These are phyloP conservation scores for Cheilosia scutellata DNA, from an alignment of 2,888 invertebrate species.

Conservation along the genomic window DNA sequence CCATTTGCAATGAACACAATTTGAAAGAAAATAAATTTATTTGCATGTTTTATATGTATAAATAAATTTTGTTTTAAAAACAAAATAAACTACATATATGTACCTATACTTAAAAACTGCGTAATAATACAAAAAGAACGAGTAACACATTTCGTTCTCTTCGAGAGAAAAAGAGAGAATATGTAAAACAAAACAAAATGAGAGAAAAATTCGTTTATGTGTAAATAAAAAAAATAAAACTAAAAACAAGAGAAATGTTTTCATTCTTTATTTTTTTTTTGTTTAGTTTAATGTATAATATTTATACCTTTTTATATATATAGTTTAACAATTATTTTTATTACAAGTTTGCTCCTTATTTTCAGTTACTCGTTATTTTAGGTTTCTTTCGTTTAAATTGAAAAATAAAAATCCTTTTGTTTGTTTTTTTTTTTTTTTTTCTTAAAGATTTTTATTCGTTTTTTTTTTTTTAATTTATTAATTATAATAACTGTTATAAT, in stretches of 20 bases:
- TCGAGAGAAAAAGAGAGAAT: conserved; percentile 2
- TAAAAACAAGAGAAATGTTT: conserved; percentile 53
- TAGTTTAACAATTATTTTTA: conserved; percentile 74
- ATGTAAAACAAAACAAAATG: neutral
- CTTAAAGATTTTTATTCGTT: conserved; percentile 56
- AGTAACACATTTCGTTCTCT: neutral
- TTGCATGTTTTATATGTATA: neutral
- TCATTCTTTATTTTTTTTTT: conserved; percentile 18
- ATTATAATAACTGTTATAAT: conserved; percentile 73
- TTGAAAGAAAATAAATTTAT: conserved; percentile 19
- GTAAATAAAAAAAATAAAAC: conserved; percentile 16
- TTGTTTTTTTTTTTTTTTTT: conserved; percentile 46
- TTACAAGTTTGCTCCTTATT: conserved; percentile 56
- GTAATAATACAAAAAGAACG: no score
- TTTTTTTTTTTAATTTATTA: conserved; percentile 66
- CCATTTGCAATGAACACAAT: conserved; percentile 55
- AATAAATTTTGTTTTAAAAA: neutral
- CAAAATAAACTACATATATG: no score
- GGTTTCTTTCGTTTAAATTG: conserved; percentile 22
- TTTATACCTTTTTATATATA: conserved; percentile 63
- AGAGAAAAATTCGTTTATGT: conserved; percentile 13
- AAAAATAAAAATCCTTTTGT: conserved; percentile 49
- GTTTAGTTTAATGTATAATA: conserved; percentile 60
- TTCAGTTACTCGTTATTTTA: conserved; percentile 35
- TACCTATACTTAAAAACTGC: no score